Percentiles rank a stretch among this genome's conserved stretches.
phyloP scores from a whole-genome alignment of 2,797 vertebrate genomes.

The Gallinago nigripennis region DNA sequence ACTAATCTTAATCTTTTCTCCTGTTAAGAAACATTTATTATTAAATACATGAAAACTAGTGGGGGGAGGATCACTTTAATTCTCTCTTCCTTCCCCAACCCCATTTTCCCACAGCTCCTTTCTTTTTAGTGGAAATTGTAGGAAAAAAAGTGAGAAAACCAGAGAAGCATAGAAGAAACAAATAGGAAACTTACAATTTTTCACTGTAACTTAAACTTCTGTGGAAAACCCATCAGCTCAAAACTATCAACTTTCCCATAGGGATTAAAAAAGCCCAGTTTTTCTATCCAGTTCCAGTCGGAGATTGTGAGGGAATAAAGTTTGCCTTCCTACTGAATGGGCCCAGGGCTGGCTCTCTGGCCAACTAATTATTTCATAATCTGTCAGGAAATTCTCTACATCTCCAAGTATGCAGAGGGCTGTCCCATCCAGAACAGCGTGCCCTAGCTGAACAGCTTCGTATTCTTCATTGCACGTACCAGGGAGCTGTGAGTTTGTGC shows the following conservation, averaged over 20 bases:
- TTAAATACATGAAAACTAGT: not conserved
- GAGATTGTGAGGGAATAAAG: not conserved
- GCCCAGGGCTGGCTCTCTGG: not conserved
- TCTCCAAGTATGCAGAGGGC: not conserved
- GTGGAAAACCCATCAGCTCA: conserved; percentile 14
- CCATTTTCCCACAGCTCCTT: not conserved
- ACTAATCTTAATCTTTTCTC: not conserved
- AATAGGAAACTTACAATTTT: not conserved
- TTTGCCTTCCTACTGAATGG: conserved; percentile 13
- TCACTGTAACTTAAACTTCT: not conserved
- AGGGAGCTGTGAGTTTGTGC: not conserved
- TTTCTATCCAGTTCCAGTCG: not conserved
- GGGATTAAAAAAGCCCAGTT: not conserved
- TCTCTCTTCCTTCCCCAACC: not conserved
- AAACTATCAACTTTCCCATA: not conserved
- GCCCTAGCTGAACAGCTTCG: not conserved
- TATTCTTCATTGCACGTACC: not conserved
- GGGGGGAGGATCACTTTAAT: not conserved
- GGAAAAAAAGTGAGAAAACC: not conserved
- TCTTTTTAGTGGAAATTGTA: not conserved
- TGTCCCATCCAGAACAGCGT: not conserved
- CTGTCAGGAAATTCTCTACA: conserved; percentile 48
- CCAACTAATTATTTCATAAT: conserved; percentile 31
- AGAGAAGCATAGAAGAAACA: not conserved
- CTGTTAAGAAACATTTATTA: not conserved